Evolutionary conservation across 2,113 vertebrate genomes (phyloP).

Genomic region (Calypte anna): DNA sequence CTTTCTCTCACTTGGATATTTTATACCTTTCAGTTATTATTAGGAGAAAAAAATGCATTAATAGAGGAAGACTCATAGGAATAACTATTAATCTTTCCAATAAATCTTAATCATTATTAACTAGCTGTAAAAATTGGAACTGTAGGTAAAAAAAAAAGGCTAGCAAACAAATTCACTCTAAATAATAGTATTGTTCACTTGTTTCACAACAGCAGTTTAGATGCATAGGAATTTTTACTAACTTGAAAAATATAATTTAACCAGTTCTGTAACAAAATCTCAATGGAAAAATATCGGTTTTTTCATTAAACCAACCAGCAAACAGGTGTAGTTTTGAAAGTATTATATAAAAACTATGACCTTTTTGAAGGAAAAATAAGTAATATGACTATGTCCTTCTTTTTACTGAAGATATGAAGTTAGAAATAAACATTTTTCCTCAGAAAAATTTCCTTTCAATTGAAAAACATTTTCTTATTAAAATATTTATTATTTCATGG

Average conservation of each 20-base stretch:
- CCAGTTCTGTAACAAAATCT: background rate
- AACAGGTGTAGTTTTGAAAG: background rate
- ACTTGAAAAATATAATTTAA: background rate
- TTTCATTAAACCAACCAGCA: background rate
- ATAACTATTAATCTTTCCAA: background rate
- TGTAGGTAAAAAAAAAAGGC: background rate
- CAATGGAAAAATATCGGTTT: background rate
- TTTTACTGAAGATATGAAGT: background rate
- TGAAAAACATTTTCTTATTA: background rate
- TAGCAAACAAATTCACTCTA: background rate
- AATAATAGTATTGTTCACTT: background rate
- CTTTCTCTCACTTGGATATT: conserved; percentile 11
- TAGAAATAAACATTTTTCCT: background rate
- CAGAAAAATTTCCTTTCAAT: background rate
- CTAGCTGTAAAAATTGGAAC: background rate
- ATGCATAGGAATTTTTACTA: background rate
- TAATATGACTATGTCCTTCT: background rate
- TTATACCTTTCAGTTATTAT: background rate
- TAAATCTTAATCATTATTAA: conserved; percentile 1
- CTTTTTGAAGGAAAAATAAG: background rate
- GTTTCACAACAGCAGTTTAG: background rate
- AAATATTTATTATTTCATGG: background rate
- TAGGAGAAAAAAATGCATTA: background rate
- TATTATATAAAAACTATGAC: background rate
- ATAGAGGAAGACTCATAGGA: background rate